Percentiles rank a stretch among this genome's conserved stretches.
phyloP scores from a whole-genome alignment of 2,888 invertebrate species.

The Hyppa rectilinea region DNA sequence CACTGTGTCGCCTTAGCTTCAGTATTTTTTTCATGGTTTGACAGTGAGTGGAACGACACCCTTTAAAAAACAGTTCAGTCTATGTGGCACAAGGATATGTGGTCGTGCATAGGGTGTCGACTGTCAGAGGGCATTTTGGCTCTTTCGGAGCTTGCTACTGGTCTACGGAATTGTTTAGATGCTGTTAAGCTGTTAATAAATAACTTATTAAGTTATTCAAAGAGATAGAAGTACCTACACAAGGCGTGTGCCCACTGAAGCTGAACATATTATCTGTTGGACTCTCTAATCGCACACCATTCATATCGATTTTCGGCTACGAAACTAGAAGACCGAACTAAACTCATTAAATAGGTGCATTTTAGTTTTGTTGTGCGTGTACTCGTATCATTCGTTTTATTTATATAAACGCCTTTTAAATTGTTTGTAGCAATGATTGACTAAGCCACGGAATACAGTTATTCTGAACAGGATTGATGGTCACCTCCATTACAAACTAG shows the following conservation, averaged over 20 bases:
- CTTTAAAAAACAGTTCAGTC: no score
- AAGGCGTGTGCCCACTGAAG: background rate
- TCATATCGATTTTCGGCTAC: background rate
- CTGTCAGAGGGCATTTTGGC: no score
- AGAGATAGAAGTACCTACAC: background rate
- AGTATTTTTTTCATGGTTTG: no score
- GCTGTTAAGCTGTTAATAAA: background rate
- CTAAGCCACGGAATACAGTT: background rate
- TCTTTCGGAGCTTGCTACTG: no score
- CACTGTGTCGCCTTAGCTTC: no score
- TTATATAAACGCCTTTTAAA: slow-evolving; percentile 4
- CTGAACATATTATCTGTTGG: no score
- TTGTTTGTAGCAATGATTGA: slow-evolving; percentile 14
- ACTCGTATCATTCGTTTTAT: background rate
- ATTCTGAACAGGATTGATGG: background rate
- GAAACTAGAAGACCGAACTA: background rate
- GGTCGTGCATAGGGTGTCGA: no score
- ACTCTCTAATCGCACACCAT: background rate
- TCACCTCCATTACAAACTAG: background rate
- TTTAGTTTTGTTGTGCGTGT: no score
- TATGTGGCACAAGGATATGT: no score
- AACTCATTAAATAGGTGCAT: background rate
- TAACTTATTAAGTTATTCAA: background rate
- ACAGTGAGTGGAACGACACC: no score
- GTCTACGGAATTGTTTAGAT: background rate